These are phyloP conservation scores for Jordanella pulchra DNA, from an alignment of 2,797 vertebrate genomes.

Conservation along the genomic window DNA sequence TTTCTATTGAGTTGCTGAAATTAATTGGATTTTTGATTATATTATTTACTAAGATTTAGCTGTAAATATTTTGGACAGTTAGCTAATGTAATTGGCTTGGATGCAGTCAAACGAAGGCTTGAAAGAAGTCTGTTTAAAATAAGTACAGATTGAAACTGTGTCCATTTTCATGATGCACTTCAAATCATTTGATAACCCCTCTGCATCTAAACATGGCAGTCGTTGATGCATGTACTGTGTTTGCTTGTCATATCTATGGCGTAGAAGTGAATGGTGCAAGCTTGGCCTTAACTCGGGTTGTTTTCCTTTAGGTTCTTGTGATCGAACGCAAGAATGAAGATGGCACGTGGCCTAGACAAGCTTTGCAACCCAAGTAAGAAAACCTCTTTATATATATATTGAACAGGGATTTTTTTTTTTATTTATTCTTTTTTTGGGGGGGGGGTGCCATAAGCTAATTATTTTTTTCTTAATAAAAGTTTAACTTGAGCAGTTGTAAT, in stretches of 20 bases:
- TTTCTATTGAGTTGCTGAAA: too few relatives aligned
- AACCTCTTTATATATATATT: neutral
- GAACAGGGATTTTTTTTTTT: neutral
- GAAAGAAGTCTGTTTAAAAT: neutral
- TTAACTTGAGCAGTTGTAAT: neutral
- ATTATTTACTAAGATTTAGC: neutral
- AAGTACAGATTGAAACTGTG: neutral
- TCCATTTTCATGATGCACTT: neutral
- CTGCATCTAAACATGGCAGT: neutral
- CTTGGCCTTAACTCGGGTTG: slow-evolving; percentile 36
- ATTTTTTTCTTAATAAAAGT: neutral
- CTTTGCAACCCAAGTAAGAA: slow-evolving; percentile 88
- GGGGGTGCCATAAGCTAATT: neutral
- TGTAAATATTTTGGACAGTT: neutral
- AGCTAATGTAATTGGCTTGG: neutral
- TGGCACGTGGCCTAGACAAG: slow-evolving; percentile 94
- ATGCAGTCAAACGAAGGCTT: neutral
- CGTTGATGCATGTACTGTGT: neutral
- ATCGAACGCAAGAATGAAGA: slow-evolving; percentile 97
- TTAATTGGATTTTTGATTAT: too few relatives aligned
- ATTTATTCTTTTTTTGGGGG: too few relatives aligned
- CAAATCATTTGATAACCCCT: neutral
- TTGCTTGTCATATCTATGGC: too few relatives aligned
- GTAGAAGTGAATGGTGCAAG: slow-evolving; percentile 9
- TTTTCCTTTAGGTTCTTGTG: slow-evolving; percentile 87